A percentile compares a stretch with the other conserved stretches of the same genome.
Evolutionary conservation across 2,113 vertebrate genomes (phyloP).

Genomic region (Herpetotheres cachinnans): DNA sequence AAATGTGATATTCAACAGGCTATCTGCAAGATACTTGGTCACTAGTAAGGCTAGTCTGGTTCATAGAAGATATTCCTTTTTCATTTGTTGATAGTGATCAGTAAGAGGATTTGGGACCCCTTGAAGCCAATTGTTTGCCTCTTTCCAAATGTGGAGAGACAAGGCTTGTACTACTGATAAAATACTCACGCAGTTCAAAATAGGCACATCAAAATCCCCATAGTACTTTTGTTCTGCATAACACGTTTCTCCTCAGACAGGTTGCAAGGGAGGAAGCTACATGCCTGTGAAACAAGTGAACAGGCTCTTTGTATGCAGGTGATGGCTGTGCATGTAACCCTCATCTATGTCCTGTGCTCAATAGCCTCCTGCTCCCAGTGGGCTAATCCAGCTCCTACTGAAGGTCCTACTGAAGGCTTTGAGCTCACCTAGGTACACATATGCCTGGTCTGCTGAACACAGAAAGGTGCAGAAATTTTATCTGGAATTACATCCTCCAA

Average conservation of each 20-base stretch:
- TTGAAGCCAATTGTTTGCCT: background rate
- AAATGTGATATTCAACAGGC: background rate
- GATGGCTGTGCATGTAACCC: background rate
- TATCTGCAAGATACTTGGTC: background rate
- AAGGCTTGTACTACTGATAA: background rate
- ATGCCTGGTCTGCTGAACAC: background rate
- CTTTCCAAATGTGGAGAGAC: background rate
- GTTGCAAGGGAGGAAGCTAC: background rate
- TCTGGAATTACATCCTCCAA: background rate
- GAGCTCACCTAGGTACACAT: background rate
- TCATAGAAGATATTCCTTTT: background rate
- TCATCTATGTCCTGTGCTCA: background rate
- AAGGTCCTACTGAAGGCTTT: background rate
- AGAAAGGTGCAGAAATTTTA: background rate
- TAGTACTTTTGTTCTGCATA: background rate
- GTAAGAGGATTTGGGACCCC: background rate
- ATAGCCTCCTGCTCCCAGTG: background rate
- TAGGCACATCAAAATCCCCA: background rate
- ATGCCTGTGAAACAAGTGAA: background rate
- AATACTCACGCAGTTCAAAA: background rate
- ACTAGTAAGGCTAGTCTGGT: background rate
- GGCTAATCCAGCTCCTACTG: background rate
- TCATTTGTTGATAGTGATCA: background rate
- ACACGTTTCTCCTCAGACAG: background rate
- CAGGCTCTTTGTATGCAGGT: background rate